Evolutionary conservation across 2,113 vertebrate genomes (phyloP), one percentile per base, ranked within the genome.

Genomic region (Andinoacara biseriatus): DNA sequence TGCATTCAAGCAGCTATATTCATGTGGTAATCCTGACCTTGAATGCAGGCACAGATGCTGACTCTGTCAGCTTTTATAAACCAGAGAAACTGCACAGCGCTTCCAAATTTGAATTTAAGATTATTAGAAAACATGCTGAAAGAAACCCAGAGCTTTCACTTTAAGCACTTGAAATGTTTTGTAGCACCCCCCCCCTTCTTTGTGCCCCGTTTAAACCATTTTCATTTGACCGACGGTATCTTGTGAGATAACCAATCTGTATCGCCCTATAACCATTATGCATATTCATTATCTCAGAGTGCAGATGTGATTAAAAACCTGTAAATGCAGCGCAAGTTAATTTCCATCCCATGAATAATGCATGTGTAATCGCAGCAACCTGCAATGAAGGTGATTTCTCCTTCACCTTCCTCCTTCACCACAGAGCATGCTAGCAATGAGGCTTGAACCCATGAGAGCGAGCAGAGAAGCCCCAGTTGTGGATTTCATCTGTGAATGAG

Each of bases 261-360:
- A 80, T 82, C 84, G 84, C 89, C 91, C 84, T 91, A 75, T 5
- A 86, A 78, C 88, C 78, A 80, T 82, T 82, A 91, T 93, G 92
- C 94, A 95, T 95, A 94, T 95, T 94, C 91, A 94, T 94, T 82
- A 92, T 87, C 84, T 74, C 82, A 54, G 84, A 93, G 91, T 89
- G 87, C 87, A 92, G 90, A 94, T 93, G 93, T 93, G 94, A 95
- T 95, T 95, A 94, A 94, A 94, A 93, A 74, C 85, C 92, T 90
- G 90, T 92, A 94, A 95, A 94, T 93, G 93, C 83, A 78, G 88
- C 58, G 78, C 78, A 76, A 92, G 92, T 94, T 94, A 57, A 95
- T 96, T 93, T 94, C 85, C 85, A 91, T 83, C 2, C 74, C 63
- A 93, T 96, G 91, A 95, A 95, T 94, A 94, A 95, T 94, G 88